Percentiles rank a stretch among this genome's conserved stretches.
These are phyloP conservation scores for Pelagia noctiluca DNA, from an alignment of 30 jellyfish, hydroid and myxozoan species.

Conservation along the genomic window DNA sequence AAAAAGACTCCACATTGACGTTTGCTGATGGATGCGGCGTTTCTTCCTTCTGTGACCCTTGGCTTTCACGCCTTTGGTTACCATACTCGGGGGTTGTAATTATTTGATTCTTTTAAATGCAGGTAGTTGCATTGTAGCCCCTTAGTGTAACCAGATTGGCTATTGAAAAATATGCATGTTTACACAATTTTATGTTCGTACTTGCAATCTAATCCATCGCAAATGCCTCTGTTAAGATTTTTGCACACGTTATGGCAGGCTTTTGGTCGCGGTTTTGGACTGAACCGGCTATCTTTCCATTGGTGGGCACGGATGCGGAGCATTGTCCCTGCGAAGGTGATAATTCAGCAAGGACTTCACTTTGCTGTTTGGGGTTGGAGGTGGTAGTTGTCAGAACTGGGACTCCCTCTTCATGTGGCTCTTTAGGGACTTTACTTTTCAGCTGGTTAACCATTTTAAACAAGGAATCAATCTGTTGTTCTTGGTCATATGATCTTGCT, in stretches of 20 bases:
- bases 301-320: slow-evolving; percentile 9
- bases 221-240: neutral
- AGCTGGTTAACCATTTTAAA: neutral
- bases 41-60: slow-evolving; percentile 11
- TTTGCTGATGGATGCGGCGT: slow-evolving; percentile 9
- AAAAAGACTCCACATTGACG: neutral
- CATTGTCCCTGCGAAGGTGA: slow-evolving; percentile 19
- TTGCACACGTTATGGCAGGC: neutral
- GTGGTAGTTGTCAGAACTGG: neutral
- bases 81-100: slow-evolving; percentile 3
- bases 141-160: slow-evolving; percentile 25
- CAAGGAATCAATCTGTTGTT: neutral
- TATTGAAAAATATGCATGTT: slow-evolving; percentile 1
- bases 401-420: neutral
- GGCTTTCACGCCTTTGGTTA: slow-evolving; percentile 29
- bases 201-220: neutral
- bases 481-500: neutral
- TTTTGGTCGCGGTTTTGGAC: neutral
- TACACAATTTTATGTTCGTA: no score
- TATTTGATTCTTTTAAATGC: neutral
- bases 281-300: neutral
- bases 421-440: neutral
- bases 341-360: neutral
- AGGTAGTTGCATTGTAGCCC: slow-evolving; percentile 21
- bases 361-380: slow-evolving; percentile 7